Percentiles rank a stretch among this genome's conserved stretches.
phyloP scores from a whole-genome alignment of 1,140 invertebrate genomes.

The Cephus cinctus region DNA sequence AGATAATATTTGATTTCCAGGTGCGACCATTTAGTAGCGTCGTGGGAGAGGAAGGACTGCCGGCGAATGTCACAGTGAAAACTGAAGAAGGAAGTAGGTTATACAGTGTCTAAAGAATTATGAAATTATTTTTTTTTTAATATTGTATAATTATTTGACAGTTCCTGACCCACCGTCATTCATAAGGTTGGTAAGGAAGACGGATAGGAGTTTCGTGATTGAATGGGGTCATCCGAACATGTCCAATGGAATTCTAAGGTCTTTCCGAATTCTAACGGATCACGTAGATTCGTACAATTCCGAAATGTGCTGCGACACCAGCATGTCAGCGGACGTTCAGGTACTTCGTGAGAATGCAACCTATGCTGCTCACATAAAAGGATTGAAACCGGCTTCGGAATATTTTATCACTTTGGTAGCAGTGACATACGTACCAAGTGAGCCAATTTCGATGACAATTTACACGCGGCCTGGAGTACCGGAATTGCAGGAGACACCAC shows the following conservation, averaged over 20 bases:
- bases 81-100: constrained; percentile 1
- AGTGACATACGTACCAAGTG: constrained; percentile 1
- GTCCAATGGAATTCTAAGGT: constrained; percentile 12
- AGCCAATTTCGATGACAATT: constrained; percentile 3
- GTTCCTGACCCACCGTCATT: constrained; percentile 6
- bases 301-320: constrained; percentile 4
- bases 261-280: background rate
- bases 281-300: constrained; percentile 5
- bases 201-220: background rate
- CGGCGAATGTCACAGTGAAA: background rate
- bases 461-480: constrained; percentile 1
- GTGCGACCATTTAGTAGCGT: constrained; percentile 2
- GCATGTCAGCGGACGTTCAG: background rate
- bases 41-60: background rate
- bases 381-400: constrained; percentile 4
- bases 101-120: background rate
- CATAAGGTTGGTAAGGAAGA: background rate
- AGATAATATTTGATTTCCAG: background rate
- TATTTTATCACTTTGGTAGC: constrained; percentile 5
- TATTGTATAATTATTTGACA: background rate
- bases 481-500: constrained; percentile 1
- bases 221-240: constrained; percentile 12
- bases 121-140: background rate
- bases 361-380: constrained; percentile 5
- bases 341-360: constrained; percentile 1